A percentile compares a stretch with the other conserved stretches of the same genome.
Evolutionary conservation across 2,113 vertebrate genomes (phyloP).

Genomic region (Catharus bicknelli): DNA sequence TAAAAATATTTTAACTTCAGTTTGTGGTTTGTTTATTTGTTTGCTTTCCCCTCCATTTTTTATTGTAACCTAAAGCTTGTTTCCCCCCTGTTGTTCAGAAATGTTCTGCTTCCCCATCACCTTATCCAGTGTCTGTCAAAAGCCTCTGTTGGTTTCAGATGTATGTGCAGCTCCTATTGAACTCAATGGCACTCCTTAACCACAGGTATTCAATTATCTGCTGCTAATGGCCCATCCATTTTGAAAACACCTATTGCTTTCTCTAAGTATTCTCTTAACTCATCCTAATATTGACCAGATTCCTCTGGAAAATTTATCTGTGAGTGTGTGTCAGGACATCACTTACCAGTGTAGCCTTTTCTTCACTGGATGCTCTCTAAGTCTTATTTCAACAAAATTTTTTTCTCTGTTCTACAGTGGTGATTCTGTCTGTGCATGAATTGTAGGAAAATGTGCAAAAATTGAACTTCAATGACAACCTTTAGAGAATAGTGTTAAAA

Average conservation of each 20-base stretch:
- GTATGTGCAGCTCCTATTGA: neutral
- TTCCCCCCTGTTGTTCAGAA: neutral
- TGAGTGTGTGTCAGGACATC: neutral
- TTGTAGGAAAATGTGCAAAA: neutral
- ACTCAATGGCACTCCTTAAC: neutral
- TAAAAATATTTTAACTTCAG: neutral
- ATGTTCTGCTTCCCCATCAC: neutral
- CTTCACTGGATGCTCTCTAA: neutral
- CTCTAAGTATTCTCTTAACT: slow-evolving; percentile 28
- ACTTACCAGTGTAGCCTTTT: neutral
- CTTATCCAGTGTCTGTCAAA: neutral
- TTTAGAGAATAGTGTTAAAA: neutral
- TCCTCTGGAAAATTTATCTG: neutral
- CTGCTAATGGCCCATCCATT: slow-evolving; percentile 25
- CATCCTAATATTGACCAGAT: neutral
- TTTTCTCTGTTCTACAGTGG: neutral
- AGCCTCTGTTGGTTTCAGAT: neutral
- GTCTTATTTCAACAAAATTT: neutral
- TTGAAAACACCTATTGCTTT: slow-evolving; percentile 34
- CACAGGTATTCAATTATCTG: slow-evolving; percentile 21
- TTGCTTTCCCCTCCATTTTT: rapidly evolving
- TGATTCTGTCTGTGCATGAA: neutral
- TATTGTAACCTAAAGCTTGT: neutral
- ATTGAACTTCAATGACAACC: neutral
- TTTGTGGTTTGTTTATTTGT: neutral